Evolutionary conservation across 2,113 vertebrate genomes (phyloP).

Genomic region (Pipa parva): DNA sequence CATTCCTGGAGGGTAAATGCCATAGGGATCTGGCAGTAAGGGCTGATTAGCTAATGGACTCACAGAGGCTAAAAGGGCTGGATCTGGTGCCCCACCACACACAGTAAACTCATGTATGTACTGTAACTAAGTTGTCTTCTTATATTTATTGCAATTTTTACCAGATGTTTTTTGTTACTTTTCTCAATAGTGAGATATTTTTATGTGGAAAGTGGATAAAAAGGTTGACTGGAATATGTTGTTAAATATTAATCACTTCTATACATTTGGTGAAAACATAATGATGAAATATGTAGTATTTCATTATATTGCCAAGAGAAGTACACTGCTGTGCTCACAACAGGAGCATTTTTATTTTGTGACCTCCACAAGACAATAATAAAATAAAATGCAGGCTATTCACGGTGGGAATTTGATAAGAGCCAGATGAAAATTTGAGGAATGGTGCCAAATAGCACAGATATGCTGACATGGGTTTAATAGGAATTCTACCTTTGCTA

Average conservation of each 20-base stretch:
- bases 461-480: not conserved
- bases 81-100: no score
- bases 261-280: no score
- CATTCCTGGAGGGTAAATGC: no score
- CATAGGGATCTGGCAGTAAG: no score
- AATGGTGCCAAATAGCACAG: not conserved
- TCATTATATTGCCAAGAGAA: no score
- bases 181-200: conserved; percentile 12
- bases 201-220: conserved; percentile 27
- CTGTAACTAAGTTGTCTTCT: no score
- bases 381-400: not conserved
- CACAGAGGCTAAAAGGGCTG: no score
- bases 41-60: no score
- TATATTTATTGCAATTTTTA: not conserved
- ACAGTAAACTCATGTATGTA: no score
- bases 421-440: not conserved
- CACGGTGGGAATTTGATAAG: conserved; percentile 1
- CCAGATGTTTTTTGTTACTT: not conserved
- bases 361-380: not conserved
- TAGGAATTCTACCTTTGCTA: no score
- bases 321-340: no score
- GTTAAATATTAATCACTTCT: conserved; percentile 23
- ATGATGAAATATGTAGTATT: no score
- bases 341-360: not conserved
- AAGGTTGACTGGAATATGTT: conserved; percentile 12